These are phyloP conservation scores for Enteromius radiatus DNA, from an alignment of 2,797 vertebrate species.

Conservation along the genomic window DNA sequence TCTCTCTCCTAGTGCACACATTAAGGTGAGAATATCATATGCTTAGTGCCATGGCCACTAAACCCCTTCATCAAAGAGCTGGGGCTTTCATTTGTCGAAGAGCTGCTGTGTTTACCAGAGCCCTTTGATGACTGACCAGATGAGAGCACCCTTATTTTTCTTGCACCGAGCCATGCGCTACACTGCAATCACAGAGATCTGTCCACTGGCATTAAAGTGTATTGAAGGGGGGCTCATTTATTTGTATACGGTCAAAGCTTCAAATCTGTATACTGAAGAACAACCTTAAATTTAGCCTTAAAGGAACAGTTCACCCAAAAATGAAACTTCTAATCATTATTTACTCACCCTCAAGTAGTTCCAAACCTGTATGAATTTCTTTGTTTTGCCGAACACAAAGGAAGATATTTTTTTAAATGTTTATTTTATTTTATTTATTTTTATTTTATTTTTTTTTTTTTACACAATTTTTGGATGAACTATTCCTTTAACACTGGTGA, in stretches of 20 bases:
- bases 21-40: conserved; percentile 38
- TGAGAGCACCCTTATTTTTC: conserved; percentile 38
- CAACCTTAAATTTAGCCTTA: conserved; percentile 9
- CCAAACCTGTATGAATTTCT: too few species aligned
- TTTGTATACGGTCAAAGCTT: conserved; percentile 31
- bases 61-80: conserved; percentile 33
- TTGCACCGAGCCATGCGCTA: neutral
- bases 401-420: too few species aligned
- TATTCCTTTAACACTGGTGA: neutral
- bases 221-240: neutral
- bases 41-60: conserved; percentile 25
- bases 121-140: conserved; percentile 70
- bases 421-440: too few species aligned
- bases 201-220: conserved; percentile 13
- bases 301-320: too few species aligned
- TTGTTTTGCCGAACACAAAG: too few species aligned
- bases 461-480: too few species aligned
- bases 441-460: too few species aligned
- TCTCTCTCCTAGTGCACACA: neutral
- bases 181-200: conserved; percentile 28
- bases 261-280: conserved; percentile 25
- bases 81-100: conserved; percentile 34
- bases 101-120: conserved; percentile 52
- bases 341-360: too few species aligned
- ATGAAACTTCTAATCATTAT: too few species aligned